Percentiles rank a stretch among this genome's conserved stretches.
These are phyloP conservation scores for Sebastes baramenuke DNA, from an alignment of 2,797 vertebrate species.

Conservation along the genomic window DNA sequence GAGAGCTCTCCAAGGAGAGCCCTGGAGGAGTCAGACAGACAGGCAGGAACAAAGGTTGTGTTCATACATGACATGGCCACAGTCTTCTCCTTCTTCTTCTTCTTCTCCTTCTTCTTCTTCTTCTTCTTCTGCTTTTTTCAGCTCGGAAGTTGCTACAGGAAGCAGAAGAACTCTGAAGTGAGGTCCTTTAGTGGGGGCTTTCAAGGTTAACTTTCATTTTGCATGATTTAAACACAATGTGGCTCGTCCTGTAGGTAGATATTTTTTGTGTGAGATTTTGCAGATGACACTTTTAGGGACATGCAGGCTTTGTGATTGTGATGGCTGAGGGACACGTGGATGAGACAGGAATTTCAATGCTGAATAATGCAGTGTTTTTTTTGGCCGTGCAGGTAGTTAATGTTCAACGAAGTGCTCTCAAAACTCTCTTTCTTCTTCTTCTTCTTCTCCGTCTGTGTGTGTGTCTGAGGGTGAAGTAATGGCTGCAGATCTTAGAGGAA, in stretches of 20 bases:
- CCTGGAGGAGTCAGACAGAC: slow-evolving; percentile 71
- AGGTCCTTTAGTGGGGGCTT: slow-evolving; percentile 27
- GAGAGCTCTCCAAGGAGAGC: slow-evolving; percentile 88
- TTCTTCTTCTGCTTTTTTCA: slow-evolving; percentile 26
- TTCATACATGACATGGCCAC: slow-evolving; percentile 50
- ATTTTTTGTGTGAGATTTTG: background rate
- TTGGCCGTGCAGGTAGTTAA: slow-evolving; percentile 68
- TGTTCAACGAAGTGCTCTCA: slow-evolving; percentile 76
- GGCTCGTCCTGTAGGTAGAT: background rate
- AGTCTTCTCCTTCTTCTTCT: slow-evolving; percentile 17
- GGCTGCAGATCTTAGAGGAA: slow-evolving; percentile 60
- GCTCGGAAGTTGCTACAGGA: slow-evolving; percentile 60
- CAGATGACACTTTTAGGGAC: slow-evolving; percentile 30
- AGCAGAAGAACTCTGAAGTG: slow-evolving; percentile 69
- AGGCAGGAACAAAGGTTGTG: slow-evolving; percentile 84
- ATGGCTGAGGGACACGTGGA: slow-evolving; percentile 55
- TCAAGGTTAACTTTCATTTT: slow-evolving; percentile 57
- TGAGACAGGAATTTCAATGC: slow-evolving; percentile 71
- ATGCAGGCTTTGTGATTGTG: slow-evolving; percentile 18
- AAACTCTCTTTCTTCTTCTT: background rate
- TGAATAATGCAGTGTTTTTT: slow-evolving; percentile 67
- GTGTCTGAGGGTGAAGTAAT: slow-evolving; percentile 32
- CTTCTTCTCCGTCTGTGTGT: background rate
- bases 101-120: background rate
- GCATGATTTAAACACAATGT: background rate